Base-by-base conservation (phyloP, 1,140 invertebrate species). In the Copidosoma floridanum region DNA sequence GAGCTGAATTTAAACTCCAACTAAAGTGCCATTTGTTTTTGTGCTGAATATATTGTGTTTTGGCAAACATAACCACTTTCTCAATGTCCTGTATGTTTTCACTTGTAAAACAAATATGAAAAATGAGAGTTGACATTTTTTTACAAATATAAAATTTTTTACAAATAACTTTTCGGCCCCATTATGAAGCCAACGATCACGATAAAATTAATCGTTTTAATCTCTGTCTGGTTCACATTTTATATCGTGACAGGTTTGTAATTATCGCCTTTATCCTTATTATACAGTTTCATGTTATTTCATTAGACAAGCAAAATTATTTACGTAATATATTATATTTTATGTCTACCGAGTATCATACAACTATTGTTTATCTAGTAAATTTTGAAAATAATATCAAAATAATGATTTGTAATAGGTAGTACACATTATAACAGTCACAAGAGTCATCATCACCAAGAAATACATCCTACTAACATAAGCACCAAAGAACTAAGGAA, bases 401-500 rank as follows among this genome's bases (percentile, higher is more conserved):
- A 32, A 8, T 32, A 12, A 8, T 32, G 6, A 32, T 32, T 32
- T 32, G 6, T 32, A 23, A 55, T 20, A 61, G 51, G 44, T 14
- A 43, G 48, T 40, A 14, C 38, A 29, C 16, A 47, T 41, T 24
- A 56, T 24, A 24, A 51, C 6, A 24, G 37, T 32, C 23, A 51
- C 35, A 18, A 27, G 14, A 23, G 8, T 24, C 16, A 27, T 16
- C 21, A 29, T 29, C 32, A 40, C 47, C 35, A 27, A 35, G 12
- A 8, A 23, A 47, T 41, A 21, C 18, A 38, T 38, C 11, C 32
- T 6, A 37, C 35, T 24, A 12, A 44, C 20, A 57, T 53, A 44
- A 66, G 40, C 46, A 63, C 61, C 18, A 35, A 27, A 2, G 68
- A 70, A 63, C 38, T 70, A 37, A 43, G 50, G 21, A 61, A 21